These are phyloP conservation scores for Rotaria macrura DNA, from an alignment of 2,888 invertebrate genomes.

Conservation along the genomic window DNA sequence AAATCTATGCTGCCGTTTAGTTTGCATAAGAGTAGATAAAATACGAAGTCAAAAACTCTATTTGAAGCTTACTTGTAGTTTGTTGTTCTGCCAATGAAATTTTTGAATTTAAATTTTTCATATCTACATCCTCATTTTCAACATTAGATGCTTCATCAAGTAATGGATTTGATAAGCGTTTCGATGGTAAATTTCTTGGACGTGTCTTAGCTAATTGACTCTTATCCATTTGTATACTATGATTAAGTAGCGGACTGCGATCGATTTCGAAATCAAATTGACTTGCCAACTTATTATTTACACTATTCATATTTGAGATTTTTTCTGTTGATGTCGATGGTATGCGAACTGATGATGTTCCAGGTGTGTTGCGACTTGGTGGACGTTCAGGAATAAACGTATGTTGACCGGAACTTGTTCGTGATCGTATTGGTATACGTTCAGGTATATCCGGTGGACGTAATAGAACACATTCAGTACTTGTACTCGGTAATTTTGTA, in stretches of 20 bases:
- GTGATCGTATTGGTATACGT: neutral
- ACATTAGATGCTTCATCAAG: neutral
- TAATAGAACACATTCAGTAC: too few relatives aligned
- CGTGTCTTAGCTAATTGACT: neutral
- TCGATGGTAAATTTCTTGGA: neutral
- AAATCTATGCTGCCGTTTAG: too few relatives aligned
- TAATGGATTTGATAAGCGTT: slow-evolving; percentile 10
- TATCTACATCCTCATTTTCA: neutral
- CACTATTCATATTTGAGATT: neutral
- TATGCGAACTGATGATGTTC: neutral
- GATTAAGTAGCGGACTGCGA: slow-evolving; percentile 10
- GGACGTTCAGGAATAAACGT: neutral
- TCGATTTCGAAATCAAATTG: neutral
- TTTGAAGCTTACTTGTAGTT: neutral
- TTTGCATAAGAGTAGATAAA: too few relatives aligned
- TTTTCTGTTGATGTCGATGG: neutral
- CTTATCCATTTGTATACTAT: slow-evolving; percentile 15
- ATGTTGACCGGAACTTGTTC: neutral
- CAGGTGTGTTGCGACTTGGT: neutral
- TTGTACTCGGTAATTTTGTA: neutral
- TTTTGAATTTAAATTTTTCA: neutral
- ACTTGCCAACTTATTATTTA: neutral
- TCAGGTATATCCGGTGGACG: neutral
- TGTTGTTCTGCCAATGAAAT: neutral
- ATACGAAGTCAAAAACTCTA: neutral